Evolutionary conservation across 2,113 vertebrate species (phyloP).

Genomic region (Mellivora capensis): DNA sequence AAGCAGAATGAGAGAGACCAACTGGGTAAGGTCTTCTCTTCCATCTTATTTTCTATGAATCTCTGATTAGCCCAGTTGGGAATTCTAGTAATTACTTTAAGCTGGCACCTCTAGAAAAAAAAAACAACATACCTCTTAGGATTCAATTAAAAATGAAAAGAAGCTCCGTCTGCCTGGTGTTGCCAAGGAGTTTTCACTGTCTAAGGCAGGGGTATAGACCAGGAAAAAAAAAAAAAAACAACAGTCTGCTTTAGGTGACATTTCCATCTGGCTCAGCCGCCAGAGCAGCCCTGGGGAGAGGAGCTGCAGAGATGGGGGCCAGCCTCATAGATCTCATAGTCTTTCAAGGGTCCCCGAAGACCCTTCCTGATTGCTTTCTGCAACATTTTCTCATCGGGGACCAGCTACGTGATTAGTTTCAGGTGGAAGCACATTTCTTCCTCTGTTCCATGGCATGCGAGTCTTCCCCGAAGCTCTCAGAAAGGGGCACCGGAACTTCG

Average conservation of each 20-base stretch:
- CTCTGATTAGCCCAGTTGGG: constrained; percentile 54
- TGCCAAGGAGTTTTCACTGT: constrained; percentile 48
- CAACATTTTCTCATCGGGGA: background rate
- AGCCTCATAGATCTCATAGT: background rate
- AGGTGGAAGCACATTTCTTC: background rate
- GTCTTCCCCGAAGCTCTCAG: background rate
- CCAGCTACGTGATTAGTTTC: background rate
- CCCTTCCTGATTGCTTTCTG: background rate
- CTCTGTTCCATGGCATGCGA: background rate
- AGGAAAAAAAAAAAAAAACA: background rate
- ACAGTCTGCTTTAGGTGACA: background rate
- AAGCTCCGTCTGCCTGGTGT: constrained; percentile 28
- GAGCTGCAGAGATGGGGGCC: background rate
- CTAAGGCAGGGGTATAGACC: background rate
- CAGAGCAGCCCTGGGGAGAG: background rate
- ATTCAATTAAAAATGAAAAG: constrained; percentile 69
- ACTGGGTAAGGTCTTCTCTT: background rate
- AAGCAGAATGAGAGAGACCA: background rate
- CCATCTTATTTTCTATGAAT: constrained; percentile 53
- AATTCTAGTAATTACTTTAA: constrained; percentile 59
- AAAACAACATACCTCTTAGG: constrained; percentile 39
- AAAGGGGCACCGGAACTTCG: background rate
- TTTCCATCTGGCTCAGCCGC: constrained; percentile 32
- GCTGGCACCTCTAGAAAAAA: constrained; percentile 42
- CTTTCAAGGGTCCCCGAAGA: constrained; percentile 5